Conservation (phyloP, 2,113 vertebrate genomes). For the Oryzias melastigma region DNA sequence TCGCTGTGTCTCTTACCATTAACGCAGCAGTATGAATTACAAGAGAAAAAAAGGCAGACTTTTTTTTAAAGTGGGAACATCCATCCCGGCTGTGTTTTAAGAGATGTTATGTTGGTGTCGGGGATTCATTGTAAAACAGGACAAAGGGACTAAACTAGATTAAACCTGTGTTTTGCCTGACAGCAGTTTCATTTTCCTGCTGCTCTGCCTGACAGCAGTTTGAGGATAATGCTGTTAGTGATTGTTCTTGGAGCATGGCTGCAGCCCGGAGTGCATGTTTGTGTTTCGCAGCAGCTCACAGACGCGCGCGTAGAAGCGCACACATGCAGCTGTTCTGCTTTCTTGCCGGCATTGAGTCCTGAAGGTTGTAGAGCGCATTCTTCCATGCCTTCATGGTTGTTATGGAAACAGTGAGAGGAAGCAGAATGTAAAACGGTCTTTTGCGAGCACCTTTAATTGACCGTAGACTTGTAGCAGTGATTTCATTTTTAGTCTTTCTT, state of each 20-base stretch:
- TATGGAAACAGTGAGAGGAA: slow-evolving; percentile 79
- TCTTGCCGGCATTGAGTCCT: slow-evolving; percentile 56
- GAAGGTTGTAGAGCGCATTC: slow-evolving; percentile 74
- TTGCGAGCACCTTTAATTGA: slow-evolving; percentile 60
- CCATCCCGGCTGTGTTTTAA: slow-evolving; percentile 54
- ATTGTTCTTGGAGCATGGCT: slow-evolving; percentile 13
- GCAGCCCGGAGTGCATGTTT: slow-evolving; percentile 3
- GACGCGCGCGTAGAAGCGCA: slow-evolving; percentile 14
- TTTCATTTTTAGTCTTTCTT: slow-evolving; percentile 2
- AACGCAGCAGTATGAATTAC: slow-evolving; percentile 16
- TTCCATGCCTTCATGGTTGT: slow-evolving; percentile 67
- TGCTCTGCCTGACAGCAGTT: background rate
- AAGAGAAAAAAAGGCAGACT: slow-evolving; percentile 10
- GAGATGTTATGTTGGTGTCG: slow-evolving; percentile 49
- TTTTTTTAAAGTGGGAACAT: slow-evolving; percentile 45
- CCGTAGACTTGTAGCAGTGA: slow-evolving; percentile 39
- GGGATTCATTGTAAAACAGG: slow-evolving; percentile 55
- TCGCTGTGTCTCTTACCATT: slow-evolving; percentile 17
- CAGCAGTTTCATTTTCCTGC: slow-evolving; percentile 18
- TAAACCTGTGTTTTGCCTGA: slow-evolving; percentile 7
- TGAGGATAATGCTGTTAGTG: background rate
- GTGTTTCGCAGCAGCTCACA: slow-evolving; percentile 1
- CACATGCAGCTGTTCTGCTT: slow-evolving; percentile 28
- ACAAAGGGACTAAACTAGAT: slow-evolving; percentile 34
- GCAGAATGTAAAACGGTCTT: slow-evolving; percentile 66